Evolutionary conservation across 2,888 invertebrate species (phyloP), one percentile per base, ranked within the genome.

Genomic region (Chymomyza fuscimana): DNA sequence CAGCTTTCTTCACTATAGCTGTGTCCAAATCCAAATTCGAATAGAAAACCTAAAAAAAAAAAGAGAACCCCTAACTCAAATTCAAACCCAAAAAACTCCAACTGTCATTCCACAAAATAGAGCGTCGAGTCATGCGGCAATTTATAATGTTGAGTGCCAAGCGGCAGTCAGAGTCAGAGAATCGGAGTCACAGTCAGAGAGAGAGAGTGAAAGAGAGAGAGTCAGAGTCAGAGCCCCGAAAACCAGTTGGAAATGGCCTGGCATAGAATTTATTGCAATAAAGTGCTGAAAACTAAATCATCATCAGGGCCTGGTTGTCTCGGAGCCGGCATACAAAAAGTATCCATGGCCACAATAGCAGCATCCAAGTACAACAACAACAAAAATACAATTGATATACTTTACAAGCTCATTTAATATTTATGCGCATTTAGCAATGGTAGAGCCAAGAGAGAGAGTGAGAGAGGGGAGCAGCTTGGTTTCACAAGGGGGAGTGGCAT

Each of bases 211-310:
- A 3, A 32, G 32, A 32, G 32, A 32, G 32, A 32, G 32, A 32
- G 32, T 6, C 61, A 19, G 32, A 76, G 70, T 68, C 72, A 67
- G 65, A 76, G 76, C 71, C 70, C 76, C 67, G 56, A 69, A 76
- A 76, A 76, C 76, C 76, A 76, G 72, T 76, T 76, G 76, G 69
- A 74, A 77, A 73, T 73, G 73, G 73, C 77, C 77, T 77, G 77
- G 68, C 70, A 74, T 63, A 73, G 71, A 78, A 78, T 78, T 78
- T 77, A 78, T 78, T 78, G 78, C 78, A 78, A 78, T 78, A 75
- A 75, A 78, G 78, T 78, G 78, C 78, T 75, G 73, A 78, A 78
- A 78, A 78, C 78, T 78, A 78, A 78, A 78, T 78, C 73, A 78
- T 75, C 75, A 77, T 78, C 77, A 36, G 40, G 32, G 60, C 29